Evolutionary conservation across 2,888 invertebrate genomes (phyloP), one percentile per base, ranked within the genome.

Genomic region (Orgyia antiqua): DNA sequence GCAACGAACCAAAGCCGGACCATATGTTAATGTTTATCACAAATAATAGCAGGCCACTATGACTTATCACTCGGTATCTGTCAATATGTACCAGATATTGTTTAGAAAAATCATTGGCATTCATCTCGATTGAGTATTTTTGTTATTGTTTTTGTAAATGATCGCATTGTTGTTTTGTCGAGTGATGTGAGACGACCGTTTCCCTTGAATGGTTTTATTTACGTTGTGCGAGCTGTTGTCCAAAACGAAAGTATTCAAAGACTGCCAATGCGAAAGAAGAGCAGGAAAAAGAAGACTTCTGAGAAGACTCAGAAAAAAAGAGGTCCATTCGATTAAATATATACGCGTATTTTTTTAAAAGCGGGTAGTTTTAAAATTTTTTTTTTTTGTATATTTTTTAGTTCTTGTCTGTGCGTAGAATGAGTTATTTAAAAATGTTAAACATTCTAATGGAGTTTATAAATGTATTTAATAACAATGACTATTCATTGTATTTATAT

Each of bases 231-330:
- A 68, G 41, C 70, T 83, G 82, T 72, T 86, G 61, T 76, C 80
- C 39, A 76, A 77, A 36, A 67, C 73, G 45, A 82, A 76, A 51
- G 55, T 72, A 29, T 82, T 82, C 44, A 84, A 84, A 52, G 68
- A 73, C 42, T 86, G 83, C 66, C 79, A 79, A 76, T 84, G 84
- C 84, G 84, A 83, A 77, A 76, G 83, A 82, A 68, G 75, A 64
- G 65, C 80, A 69, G 84, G 83, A 80, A 86, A 78, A 83, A 83
- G 82, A 45, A 72, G 84, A 45, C 56, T 84, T 29, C 49, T 83
- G 20, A 68, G 68, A 46, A 66, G 73, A 36, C 66, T 70, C 31
- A 61, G 60, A 48, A 79, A 63, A 43, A 65, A 68, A 48, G 63
- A 75, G 75, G 77, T 58, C 24, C 17, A 10, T 20, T 8, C n/a